Evolutionary conservation across 2,797 vertebrate species (phyloP), one percentile per base, ranked within the genome.

Genomic region (Tenualosa ilisha): DNA sequence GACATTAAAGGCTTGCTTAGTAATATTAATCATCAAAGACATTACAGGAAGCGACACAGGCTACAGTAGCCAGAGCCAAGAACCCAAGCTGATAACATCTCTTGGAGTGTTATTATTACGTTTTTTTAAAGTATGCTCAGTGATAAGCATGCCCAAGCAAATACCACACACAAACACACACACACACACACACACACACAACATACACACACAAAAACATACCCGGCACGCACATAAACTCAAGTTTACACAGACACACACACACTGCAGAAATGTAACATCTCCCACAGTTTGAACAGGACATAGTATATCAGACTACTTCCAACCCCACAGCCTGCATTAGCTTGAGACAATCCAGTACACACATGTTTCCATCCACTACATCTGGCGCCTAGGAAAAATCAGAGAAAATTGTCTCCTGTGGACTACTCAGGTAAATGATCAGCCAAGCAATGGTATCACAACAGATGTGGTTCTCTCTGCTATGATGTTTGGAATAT

Each of bases 211-310:
- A 87, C 82, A 88, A 84, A 87, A 50, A 84, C 68, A 84, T 43
- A 50, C 88, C 88, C 84, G 81, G 31, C 81, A 87, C 83, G 86
- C 82, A 88, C 85, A 87, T 51, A 84, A 79, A 84, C 83, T 37
- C 86, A 87, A 46, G 72, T 82, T 82, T 83, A 89, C 81, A 87
- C 54, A 46, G 83, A 84, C 0, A 59, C 82, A 85, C 40, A 72
- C 65, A 79, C 37, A 75, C 15, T 17, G 40, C 68, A 75, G 68
- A 75, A 75, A 61, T n/a, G 56, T 22, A n/a, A 61, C 22, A 43
- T 75, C 15, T 43, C 68, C 17, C 37, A 43, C 68, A 75, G 37
- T 43, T 75, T 17, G 17, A 43, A 75, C 68, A 75, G 68, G 31
- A 75, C 68, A 43, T 40, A 79, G 72, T 79, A 79, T 79, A 79